Evolutionary conservation across 1,140 invertebrate genomes (phyloP).

Genomic region (Parapsyche elsis): DNA sequence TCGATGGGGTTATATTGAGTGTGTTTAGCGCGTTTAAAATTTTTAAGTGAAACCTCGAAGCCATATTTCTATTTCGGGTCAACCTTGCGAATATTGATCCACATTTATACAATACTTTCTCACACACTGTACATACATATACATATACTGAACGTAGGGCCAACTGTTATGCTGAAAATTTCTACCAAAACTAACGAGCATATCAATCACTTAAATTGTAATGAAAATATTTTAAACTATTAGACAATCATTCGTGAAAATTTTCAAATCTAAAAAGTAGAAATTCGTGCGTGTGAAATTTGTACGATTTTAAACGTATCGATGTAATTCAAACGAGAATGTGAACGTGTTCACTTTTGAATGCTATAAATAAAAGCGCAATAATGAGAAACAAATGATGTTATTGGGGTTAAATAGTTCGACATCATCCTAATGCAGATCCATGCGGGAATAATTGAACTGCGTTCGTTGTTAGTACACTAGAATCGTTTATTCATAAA

Average conservation of each 20-base stretch:
- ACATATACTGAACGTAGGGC: neutral
- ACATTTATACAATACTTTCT: conserved; percentile 12
- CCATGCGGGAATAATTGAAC: conserved; percentile 21
- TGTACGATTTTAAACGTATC: no score
- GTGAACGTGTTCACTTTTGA: no score
- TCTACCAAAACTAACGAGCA: neutral
- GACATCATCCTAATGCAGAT: conserved; percentile 9
- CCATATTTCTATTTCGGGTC: conserved; percentile 26
- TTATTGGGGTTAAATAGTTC: conserved; percentile 37
- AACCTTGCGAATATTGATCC: conserved; percentile 29
- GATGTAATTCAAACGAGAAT: no score
- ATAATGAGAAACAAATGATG: conserved; percentile 25
- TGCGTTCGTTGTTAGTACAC: conserved; percentile 18
- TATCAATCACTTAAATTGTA: neutral
- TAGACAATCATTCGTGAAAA: no score
- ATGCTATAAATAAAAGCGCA: conserved; percentile 16
- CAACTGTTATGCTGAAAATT: neutral
- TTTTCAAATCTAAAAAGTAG: no score
- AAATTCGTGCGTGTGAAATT: no score
- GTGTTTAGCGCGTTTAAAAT: neutral
- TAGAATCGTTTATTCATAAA: no score
- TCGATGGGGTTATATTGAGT: no score
- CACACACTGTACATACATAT: neutral
- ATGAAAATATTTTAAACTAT: no score
- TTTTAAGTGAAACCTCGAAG: conserved; percentile 21